Percentiles rank a stretch among this genome's conserved stretches.
phyloP scores from a whole-genome alignment of 2,113 vertebrate genomes.

The Rhinolophus sinicus region DNA sequence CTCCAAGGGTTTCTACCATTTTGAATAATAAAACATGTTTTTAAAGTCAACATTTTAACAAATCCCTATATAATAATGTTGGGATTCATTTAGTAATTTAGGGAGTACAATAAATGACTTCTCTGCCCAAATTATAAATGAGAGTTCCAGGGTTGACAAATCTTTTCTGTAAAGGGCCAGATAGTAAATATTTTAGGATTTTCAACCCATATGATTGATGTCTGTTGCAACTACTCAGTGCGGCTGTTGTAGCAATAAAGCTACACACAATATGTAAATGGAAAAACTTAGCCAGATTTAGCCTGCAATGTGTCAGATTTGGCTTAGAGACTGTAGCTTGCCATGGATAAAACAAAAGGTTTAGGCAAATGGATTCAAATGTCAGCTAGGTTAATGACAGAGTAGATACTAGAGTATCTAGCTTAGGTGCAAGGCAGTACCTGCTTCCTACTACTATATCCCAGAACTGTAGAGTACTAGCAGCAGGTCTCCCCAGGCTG shows the following conservation, averaged over 20 bases:
- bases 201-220: background rate
- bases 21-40: background rate
- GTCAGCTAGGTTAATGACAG: background rate
- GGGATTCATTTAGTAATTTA: background rate
- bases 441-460: background rate
- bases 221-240: background rate
- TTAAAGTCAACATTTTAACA: background rate
- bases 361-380: background rate
- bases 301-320: background rate
- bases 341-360: background rate
- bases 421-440: background rate
- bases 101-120: background rate
- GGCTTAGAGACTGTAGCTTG: background rate
- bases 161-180: slow-evolving; percentile 1
- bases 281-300: background rate
- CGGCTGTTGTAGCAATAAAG: background rate
- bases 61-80: background rate
- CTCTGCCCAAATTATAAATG: background rate
- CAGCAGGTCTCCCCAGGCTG: background rate
- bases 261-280: background rate
- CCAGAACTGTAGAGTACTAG: background rate
- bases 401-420: background rate
- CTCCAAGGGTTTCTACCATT: background rate
- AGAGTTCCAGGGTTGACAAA: background rate
- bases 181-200: background rate